Base-by-base conservation (phyloP, 2,113 vertebrate genomes). In the Crotalus horridus region DNA sequence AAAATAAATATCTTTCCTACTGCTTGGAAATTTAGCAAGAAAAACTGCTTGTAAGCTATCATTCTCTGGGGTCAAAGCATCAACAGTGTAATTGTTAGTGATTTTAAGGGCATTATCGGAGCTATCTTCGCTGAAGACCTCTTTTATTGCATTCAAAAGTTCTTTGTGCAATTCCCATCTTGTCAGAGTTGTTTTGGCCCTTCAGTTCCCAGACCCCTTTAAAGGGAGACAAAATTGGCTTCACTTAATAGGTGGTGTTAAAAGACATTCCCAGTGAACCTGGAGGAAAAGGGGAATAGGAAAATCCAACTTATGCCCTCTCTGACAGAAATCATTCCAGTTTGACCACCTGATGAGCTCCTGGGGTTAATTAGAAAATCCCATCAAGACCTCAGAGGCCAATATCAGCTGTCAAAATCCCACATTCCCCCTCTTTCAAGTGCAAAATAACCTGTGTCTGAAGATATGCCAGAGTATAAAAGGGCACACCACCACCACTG, bases 381-480 rank as follows among this genome's bases (percentile, higher is more conserved):
- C 98, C 97, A 97, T 98, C 97, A 97, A 98, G 97, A 96, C 96
- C 97, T 97, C 97, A 97, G 96, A 96, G 97, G 97, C 97, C 97
- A 97, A 93, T 97, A 98, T 98, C 97, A 97, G 97, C 97, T 98
- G 98, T 98, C 97, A 98, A 97, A 98, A 98, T 97, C 98, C 97
- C 97, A 97, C 97, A 97, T 97, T 97, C 97, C 94, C 93, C 96
- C 94, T 95, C 96, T 96, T 98, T 98, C 98, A 98, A 98, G 97
- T 98, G 98, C 98, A 98, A 98, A 98, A 96, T 97, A 97, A 98
- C 98, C 98, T 97, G 97, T 97, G 97, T 98, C 97, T 98, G 97
- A 97, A 98, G 97, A 98, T 97, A 97, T 96, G 97, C 95, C 89
- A 64, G 96, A 98, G 97, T 97, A 98, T 98, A 97, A 98, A 98